These are phyloP conservation scores for Aurelia sp. DNA, from an alignment of 30 jellyfish, hydroid and myxozoan genomes.

Conservation along the genomic window DNA sequence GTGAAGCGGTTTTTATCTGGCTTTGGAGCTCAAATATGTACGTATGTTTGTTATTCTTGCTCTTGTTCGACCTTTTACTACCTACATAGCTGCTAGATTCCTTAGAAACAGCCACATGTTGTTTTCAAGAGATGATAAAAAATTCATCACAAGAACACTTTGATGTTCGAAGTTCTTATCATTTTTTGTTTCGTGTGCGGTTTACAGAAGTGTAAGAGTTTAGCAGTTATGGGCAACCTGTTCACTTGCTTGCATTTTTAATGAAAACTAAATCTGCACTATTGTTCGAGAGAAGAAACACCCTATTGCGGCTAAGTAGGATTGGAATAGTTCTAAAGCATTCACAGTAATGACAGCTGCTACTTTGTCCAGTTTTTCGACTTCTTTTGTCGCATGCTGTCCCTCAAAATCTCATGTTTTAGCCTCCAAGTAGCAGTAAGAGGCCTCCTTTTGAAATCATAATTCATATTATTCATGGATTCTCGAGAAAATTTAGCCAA, in stretches of 20 bases:
- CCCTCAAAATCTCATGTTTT: conserved; percentile 7
- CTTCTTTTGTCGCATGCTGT: conserved; percentile 19
- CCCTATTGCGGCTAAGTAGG: conserved; percentile 60
- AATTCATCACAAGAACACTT: background rate
- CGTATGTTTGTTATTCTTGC: background rate
- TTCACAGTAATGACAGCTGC: conserved; percentile 51
- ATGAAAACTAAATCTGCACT: conserved; percentile 61
- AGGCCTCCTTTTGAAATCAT: no score
- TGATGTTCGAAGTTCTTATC: conserved; percentile 33
- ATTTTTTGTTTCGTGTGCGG: conserved; percentile 50
- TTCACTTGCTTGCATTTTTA: conserved; percentile 77
- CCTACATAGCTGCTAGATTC: no score
- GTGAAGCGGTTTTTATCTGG: conserved; percentile 9
- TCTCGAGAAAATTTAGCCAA: no score
- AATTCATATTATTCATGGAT: no score
- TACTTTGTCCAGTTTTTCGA: conserved; percentile 14
- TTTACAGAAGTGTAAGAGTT: conserved; percentile 21
- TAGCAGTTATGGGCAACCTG: conserved; percentile 73
- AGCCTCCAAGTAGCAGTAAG: background rate
- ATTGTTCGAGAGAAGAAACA: conserved; percentile 67
- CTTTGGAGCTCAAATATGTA: background rate
- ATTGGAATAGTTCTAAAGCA: conserved; percentile 48
- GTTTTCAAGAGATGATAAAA: background rate
- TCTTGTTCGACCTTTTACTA: no score
- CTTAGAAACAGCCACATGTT: no score